Base-by-base conservation (phyloP, 1,140 invertebrate species). In the Habropoda laboriosa region DNA sequence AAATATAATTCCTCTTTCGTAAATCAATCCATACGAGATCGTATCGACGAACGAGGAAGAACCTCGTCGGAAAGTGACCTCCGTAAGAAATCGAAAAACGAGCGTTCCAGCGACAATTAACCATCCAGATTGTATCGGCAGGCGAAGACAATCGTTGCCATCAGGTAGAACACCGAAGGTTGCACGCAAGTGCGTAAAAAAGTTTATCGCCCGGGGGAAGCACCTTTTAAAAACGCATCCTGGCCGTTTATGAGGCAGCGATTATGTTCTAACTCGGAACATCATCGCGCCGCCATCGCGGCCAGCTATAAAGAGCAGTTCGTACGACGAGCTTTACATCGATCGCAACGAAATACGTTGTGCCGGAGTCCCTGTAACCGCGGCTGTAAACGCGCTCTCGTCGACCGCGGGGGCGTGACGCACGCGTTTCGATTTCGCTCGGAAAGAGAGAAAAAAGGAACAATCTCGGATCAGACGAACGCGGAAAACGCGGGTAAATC, bases 221-320 rank as follows among this genome's bases (percentile, higher is more conserved):
- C 90, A 91, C 91, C 91, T 90, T 92, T 93, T 92, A 93, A 92
- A 92, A 91, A 90, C 88, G 89, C 89, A 93, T 92, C 90, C 86
- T 82, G 88, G 87, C 89, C 88, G 91, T 92, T 92, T 92, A 92
- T 90, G 91, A 87, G 87, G 74, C 88, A 87, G 82, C 88, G 91
- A 92, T 92, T 92, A 92, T 90, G 87, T 86, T 87, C 90, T 90
- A 89, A 91, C 87, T 87, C 82, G 86, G 77, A 79, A 83, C 83
- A 89, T 87, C 68, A 72, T 84, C 80, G 75, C 67, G 73, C 64
- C 79, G 70, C 68, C 79, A 81, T 68, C 77, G 83, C 18, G 68
- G 58, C 61, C 53, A 49, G 68, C 68, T 74, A 79, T 87, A 87
- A 87, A 79, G 80, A 80, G 57, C 66, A 83, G 80, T 85, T 81